Percentiles rank a stretch among this genome's conserved stretches.
phyloP scores from a whole-genome alignment of 2,888 invertebrate species.

The Melanotus villosus region DNA sequence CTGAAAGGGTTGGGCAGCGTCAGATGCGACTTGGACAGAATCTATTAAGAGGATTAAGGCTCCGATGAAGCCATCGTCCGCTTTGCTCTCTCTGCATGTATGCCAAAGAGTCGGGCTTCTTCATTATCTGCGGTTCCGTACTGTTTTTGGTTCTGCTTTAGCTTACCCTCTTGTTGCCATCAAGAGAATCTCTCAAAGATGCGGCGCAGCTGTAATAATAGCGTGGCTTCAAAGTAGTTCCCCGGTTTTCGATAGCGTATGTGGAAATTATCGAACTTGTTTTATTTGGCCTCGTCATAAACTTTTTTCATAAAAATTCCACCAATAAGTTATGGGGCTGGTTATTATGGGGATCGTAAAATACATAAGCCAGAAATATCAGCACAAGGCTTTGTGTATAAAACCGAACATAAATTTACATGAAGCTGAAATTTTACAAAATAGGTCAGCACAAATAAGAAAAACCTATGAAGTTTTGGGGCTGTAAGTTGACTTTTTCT shows the following conservation, averaged over 20 bases:
- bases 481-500: too few species aligned
- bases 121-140: constrained; percentile 64
- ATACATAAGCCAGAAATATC: too few species aligned
- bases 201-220: constrained; percentile 37
- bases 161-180: constrained; percentile 25
- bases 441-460: too few species aligned
- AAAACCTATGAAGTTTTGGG: too few species aligned
- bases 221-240: constrained; percentile 9
- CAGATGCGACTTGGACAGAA: constrained; percentile 67
- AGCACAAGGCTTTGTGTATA: too few species aligned
- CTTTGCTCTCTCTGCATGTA: constrained; percentile 46
- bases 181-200: constrained; percentile 39
- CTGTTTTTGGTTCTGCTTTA: constrained; percentile 47
- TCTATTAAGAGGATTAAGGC: constrained; percentile 70
- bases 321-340: too few species aligned
- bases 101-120: constrained; percentile 63
- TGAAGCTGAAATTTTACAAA: too few species aligned
- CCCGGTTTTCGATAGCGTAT: neutral
- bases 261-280: neutral
- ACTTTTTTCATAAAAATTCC: too few species aligned
- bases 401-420: too few species aligned
- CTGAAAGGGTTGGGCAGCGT: constrained; percentile 66
- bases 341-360: too few species aligned
- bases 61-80: constrained; percentile 67
- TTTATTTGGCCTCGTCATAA: neutral